Conservation (phyloP, 2,888 invertebrate species). For the Cephus rjabovi region DNA sequence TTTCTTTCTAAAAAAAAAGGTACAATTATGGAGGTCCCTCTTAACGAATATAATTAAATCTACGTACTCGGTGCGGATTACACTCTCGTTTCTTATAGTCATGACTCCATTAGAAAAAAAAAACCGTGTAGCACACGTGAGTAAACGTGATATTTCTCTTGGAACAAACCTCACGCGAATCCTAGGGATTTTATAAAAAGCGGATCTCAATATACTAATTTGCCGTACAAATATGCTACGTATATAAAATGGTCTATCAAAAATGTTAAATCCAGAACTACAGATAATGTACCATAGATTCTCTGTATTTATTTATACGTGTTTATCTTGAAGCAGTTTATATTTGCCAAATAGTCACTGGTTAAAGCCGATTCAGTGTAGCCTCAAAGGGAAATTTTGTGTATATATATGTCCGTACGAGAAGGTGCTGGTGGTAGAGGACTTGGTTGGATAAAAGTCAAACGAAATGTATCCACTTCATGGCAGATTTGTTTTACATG, state of each 20-base stretch:
- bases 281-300: not conserved
- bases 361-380: conserved; percentile 23
- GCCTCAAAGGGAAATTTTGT: conserved; percentile 17
- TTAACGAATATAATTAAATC: not conserved
- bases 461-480: not conserved
- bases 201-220: not conserved
- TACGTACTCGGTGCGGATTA: not conserved
- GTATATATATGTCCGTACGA: too few relatives aligned
- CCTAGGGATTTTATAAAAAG: not conserved
- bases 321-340: conserved; percentile 17
- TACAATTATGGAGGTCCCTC: not conserved
- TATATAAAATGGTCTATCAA: not conserved
- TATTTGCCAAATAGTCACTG: conserved; percentile 23
- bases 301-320: not conserved
- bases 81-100: not conserved
- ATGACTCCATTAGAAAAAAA: not conserved
- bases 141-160: not conserved
- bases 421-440: not conserved
- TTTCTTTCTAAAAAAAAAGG: too few relatives aligned
- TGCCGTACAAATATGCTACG: not conserved
- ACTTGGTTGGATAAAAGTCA: not conserved
- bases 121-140: not conserved
- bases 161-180: not conserved
- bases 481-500: not conserved
- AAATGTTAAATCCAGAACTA: not conserved